A percentile compares a stretch with the other conserved stretches of the same genome.
These are phyloP conservation scores for Metallyticus violacea DNA, from an alignment of 2,888 invertebrate species.

Conservation along the genomic window DNA sequence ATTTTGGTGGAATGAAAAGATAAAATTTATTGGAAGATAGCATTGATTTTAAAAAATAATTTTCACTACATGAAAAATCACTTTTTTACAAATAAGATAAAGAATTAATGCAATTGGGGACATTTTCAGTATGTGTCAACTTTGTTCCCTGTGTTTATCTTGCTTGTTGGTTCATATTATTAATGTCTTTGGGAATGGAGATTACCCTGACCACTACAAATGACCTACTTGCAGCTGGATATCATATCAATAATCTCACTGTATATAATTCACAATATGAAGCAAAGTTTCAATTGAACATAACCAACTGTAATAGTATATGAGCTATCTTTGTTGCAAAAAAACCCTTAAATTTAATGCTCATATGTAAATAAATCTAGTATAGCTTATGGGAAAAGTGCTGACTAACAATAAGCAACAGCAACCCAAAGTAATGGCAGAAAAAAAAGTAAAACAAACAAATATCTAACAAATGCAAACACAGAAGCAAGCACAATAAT, in stretches of 20 bases:
- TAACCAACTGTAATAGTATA: not conserved
- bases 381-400: not conserved
- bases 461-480: not conserved
- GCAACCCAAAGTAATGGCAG: not conserved
- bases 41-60: no score
- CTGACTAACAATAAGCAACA: not conserved
- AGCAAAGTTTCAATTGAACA: not conserved
- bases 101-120: no score
- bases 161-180: no score
- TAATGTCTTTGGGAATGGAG: no score
- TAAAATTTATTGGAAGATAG: no score
- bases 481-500: not conserved
- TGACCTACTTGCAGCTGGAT: not conserved
- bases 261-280: not conserved
- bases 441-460: not conserved
- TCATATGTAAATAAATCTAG: not conserved
- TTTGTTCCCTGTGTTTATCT: no score
- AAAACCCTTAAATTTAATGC: not conserved
- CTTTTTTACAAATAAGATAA: no score
- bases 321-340: not conserved
- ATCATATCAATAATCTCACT: not conserved
- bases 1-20: no score
- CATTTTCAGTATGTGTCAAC: no score
- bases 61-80: no score
- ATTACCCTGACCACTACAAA: no score